These are phyloP conservation scores for Oxyura jamaicensis DNA, from an alignment of 2,113 vertebrate genomes.

Conservation along the genomic window DNA sequence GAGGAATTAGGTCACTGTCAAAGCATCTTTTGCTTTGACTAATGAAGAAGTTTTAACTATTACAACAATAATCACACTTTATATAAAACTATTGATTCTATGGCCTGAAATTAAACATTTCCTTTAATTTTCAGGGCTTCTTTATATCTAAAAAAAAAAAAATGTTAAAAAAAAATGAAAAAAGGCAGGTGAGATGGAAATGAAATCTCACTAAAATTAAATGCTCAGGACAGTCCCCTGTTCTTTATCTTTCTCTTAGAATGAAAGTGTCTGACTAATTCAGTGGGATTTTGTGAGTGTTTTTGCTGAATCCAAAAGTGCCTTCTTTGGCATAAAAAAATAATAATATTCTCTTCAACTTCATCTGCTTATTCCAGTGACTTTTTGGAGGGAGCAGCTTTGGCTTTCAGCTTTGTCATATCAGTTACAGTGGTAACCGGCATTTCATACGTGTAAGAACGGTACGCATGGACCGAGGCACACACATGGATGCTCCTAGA, in stretches of 20 bases:
- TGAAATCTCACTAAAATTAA: background rate
- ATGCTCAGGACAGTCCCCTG: background rate
- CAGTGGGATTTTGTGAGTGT: background rate
- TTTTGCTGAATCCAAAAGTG: background rate
- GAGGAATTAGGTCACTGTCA: constrained; percentile 36
- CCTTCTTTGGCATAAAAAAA: background rate
- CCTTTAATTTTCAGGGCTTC: background rate
- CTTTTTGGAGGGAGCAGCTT: background rate
- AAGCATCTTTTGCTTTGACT: constrained; percentile 1
- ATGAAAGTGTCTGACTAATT: background rate
- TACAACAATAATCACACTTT: background rate
- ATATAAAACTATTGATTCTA: background rate
- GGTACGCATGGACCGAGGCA: background rate
- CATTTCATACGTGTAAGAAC: background rate
- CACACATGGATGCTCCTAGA: rapidly evolving
- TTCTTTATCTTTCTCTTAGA: background rate
- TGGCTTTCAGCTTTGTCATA: background rate
- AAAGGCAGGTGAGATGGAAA: background rate
- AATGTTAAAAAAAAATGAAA: background rate
- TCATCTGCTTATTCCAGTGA: background rate
- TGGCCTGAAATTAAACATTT: background rate
- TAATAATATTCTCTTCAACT: background rate
- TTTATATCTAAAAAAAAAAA: background rate
- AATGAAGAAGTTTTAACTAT: background rate
- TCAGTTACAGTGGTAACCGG: rapidly evolving